phyloP scores from a whole-genome alignment of 2,113 vertebrate species.

The Puffinus mauretanicus region DNA sequence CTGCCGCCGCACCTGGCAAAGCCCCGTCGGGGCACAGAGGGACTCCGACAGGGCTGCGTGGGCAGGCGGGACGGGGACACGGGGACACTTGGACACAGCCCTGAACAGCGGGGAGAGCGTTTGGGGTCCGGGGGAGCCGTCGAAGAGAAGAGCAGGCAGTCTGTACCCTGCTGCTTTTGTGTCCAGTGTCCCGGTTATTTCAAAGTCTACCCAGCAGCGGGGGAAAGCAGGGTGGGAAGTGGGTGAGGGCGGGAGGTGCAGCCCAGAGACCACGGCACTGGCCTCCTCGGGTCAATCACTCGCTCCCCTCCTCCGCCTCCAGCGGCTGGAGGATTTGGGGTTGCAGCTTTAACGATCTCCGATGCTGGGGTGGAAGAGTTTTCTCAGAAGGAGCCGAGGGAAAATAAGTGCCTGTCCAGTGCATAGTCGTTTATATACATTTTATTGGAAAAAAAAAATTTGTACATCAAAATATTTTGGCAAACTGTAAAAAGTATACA shows the following conservation, averaged over 20 bases:
- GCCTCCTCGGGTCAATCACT: background rate
- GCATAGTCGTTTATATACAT: slow-evolving; percentile 80
- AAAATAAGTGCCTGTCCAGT: background rate
- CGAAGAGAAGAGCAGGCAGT: background rate
- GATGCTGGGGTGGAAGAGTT: background rate
- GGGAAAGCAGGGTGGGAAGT: background rate
- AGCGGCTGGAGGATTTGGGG: background rate
- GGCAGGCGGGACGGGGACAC: background rate
- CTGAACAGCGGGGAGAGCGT: accelerated
- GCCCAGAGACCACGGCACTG: background rate
- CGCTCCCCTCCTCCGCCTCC: accelerated
- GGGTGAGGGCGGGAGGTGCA: background rate
- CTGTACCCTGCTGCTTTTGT: background rate
- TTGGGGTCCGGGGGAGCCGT: background rate
- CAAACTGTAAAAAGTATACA: slow-evolving; percentile 86
- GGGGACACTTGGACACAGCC: background rate
- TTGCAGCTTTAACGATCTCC: background rate
- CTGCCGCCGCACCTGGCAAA: background rate
- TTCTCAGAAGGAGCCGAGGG: background rate
- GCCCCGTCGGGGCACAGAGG: background rate
- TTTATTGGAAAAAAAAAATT: slow-evolving; percentile 85
- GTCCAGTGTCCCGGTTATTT: background rate
- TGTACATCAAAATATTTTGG: slow-evolving; percentile 85
- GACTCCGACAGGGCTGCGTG: accelerated
- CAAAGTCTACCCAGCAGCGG: background rate